Evolutionary conservation across 2,797 vertebrate genomes (phyloP).

Genomic region (Myotis daubentonii): DNA sequence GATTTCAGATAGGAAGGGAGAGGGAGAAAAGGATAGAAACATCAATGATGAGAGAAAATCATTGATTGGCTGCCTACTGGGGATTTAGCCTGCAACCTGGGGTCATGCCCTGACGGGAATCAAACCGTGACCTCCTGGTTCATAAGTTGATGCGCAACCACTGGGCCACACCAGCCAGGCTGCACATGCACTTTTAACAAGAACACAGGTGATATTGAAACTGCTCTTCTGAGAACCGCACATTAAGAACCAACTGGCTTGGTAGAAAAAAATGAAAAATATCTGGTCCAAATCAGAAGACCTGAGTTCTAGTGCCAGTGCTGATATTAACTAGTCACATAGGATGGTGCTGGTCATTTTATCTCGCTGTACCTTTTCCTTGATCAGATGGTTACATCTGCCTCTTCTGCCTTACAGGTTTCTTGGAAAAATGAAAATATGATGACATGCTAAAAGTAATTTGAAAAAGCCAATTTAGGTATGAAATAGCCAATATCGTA

Average conservation of each 20-base stretch:
- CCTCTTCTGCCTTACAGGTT: not conserved
- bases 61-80: not conserved
- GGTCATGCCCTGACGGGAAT: not conserved
- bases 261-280: not conserved
- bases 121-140: not conserved
- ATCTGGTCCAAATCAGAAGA: not conserved
- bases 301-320: not conserved
- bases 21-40: not conserved
- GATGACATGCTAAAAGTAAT: constrained; percentile 17
- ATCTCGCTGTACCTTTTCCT: not conserved
- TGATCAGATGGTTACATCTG: not conserved
- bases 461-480: constrained; percentile 38
- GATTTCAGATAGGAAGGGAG: not conserved
- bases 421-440: constrained; percentile 54
- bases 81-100: not conserved
- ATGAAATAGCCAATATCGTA: constrained; percentile 27
- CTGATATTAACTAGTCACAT: not conserved
- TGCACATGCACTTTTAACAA: not conserved
- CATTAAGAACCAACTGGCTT: not conserved
- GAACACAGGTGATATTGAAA: not conserved
- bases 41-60: not conserved
- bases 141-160: not conserved
- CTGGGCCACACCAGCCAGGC: not conserved
- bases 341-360: not conserved
- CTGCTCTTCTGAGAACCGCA: not conserved